Conservation (phyloP, 2,888 invertebrate species). For the Endomychus coccineus region DNA sequence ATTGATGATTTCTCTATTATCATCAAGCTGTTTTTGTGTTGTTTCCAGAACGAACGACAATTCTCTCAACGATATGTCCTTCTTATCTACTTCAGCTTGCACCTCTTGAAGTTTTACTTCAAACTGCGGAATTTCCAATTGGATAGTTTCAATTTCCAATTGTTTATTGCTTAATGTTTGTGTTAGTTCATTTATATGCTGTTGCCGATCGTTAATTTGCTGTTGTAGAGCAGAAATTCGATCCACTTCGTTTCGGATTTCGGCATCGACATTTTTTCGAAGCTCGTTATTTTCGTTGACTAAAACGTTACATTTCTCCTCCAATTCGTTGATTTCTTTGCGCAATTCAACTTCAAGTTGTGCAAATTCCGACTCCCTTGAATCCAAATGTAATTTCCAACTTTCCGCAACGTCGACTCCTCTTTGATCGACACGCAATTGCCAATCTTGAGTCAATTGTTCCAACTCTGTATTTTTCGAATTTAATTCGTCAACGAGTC, state of each 20-base stretch:
- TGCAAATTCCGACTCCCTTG: conserved; percentile 56
- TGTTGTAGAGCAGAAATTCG: conserved; percentile 37
- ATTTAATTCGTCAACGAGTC: conserved; percentile 18
- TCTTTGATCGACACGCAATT: conserved; percentile 56
- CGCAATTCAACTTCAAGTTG: conserved; percentile 47
- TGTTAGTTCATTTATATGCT: conserved; percentile 33
- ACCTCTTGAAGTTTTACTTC: conserved; percentile 25
- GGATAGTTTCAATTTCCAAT: conserved; percentile 24
- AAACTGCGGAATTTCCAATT: conserved; percentile 11
- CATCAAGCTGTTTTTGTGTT: conserved; percentile 30
- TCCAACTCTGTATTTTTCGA: conserved; percentile 15
- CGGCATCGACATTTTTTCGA: conserved; percentile 40
- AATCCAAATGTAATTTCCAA: conserved; percentile 62
- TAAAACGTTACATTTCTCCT: conserved; percentile 40
- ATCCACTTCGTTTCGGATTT: conserved; percentile 40
- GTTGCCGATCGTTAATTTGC: conserved; percentile 35
- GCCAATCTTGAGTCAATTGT: conserved; percentile 30
- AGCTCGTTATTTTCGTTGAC: conserved; percentile 42
- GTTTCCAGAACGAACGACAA: conserved; percentile 27
- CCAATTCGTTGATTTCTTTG: conserved; percentile 47
- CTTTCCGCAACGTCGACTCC: conserved; percentile 62
- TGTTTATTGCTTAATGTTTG: conserved; percentile 30
- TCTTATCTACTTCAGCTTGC: conserved; percentile 21
- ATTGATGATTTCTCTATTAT: conserved; percentile 29
- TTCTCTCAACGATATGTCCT: conserved; percentile 25